phyloP scores from a whole-genome alignment of 2,113 vertebrate species.

The Pica pica region DNA sequence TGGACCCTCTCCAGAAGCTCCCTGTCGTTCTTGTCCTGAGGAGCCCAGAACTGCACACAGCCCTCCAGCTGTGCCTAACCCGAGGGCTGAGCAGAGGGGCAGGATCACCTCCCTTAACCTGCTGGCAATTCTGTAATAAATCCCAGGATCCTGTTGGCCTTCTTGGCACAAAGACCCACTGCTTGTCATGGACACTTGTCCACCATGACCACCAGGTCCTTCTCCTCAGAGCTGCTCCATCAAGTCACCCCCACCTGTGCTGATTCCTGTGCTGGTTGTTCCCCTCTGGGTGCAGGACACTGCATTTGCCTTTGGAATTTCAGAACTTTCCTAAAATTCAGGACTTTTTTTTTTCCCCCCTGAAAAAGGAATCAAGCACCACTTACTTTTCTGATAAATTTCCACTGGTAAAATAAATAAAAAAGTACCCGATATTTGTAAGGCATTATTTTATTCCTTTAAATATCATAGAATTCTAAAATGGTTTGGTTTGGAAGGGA shows the following conservation, averaged over 20 bases:
- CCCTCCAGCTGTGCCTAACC: neutral
- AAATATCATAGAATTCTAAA: neutral
- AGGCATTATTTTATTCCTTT: neutral
- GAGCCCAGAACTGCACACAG: neutral
- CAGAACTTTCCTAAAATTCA: neutral
- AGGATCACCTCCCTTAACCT: neutral
- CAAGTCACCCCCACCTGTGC: neutral
- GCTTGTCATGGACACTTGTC: neutral
- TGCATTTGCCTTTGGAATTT: neutral
- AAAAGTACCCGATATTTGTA: neutral
- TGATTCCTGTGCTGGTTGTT: neutral
- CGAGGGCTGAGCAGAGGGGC: neutral
- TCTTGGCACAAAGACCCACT: neutral
- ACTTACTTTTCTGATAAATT: rapidly evolving
- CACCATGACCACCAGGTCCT: rapidly evolving
- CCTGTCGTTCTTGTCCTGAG: neutral
- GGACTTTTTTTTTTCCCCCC: neutral
- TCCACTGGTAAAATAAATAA: neutral
- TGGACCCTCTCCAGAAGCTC: neutral
- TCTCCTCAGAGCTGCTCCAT: neutral
- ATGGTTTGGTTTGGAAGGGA: neutral
- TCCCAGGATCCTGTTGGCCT: neutral
- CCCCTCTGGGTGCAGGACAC: rapidly evolving
- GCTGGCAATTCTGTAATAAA: neutral
- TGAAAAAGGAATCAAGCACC: neutral